phyloP scores from a whole-genome alignment of 1,140 invertebrate genomes.

The Arion vulgaris region DNA sequence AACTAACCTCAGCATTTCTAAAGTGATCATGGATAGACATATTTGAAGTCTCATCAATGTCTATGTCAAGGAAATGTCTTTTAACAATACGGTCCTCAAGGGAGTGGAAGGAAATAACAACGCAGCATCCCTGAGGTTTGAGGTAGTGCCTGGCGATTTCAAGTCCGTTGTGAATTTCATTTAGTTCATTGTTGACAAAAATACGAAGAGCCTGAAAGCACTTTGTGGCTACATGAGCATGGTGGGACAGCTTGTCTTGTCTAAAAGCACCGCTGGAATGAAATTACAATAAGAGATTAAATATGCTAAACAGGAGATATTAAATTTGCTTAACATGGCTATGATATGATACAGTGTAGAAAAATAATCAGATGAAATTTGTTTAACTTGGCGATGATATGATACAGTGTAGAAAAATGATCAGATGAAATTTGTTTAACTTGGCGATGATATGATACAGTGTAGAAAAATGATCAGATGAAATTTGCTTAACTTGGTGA shows the following conservation, averaged over 20 bases:
- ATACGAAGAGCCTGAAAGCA: conserved; percentile 95
- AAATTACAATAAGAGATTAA: background rate
- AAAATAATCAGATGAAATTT: too few species aligned
- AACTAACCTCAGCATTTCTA: conserved; percentile 28
- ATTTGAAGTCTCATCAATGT: conserved; percentile 53
- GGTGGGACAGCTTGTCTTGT: conserved; percentile 82
- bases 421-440: too few species aligned
- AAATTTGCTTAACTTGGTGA: too few species aligned
- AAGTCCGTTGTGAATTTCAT: conserved; percentile 94
- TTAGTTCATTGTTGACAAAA: conserved; percentile 97
- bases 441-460: too few species aligned
- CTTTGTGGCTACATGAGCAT: conserved; percentile 89
- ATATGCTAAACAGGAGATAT: background rate
- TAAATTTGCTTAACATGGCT: too few species aligned
- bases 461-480: too few species aligned
- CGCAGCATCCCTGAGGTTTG: conserved; percentile 84
- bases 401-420: too few species aligned
- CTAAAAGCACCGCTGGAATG: conserved; percentile 10
- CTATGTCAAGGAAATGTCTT: conserved; percentile 80
- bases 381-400: too few species aligned
- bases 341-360: too few species aligned
- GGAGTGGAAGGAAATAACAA: conserved; percentile 92
- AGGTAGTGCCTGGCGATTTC: conserved; percentile 82
- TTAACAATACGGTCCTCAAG: conserved; percentile 97
- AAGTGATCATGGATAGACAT: conserved; percentile 49